phyloP scores from a whole-genome alignment of 2,888 invertebrate genomes.

The Tinea pellionella region DNA sequence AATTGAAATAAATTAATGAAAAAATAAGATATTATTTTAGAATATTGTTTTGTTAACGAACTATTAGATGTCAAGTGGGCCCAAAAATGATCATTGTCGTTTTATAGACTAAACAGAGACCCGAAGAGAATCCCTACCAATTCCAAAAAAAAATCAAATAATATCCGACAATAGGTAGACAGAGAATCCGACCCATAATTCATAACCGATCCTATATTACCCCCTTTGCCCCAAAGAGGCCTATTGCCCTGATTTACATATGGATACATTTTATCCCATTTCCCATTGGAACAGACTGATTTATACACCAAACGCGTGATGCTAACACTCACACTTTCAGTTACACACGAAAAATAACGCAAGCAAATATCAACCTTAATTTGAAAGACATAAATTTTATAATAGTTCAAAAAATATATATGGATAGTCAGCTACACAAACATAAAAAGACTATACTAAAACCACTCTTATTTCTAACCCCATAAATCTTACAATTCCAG shows the following conservation, averaged over 20 bases:
- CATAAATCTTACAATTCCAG: too few relatives aligned
- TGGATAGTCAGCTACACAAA: too few relatives aligned
- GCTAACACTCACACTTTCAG: not conserved
- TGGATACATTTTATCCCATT: not conserved
- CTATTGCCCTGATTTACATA: constrained; percentile 10
- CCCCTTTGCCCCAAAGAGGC: constrained; percentile 12
- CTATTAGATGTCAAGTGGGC: too few relatives aligned
- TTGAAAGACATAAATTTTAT: not conserved
- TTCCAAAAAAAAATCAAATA: not conserved
- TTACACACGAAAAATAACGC: not conserved
- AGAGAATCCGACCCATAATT: not conserved
- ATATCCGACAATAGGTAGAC: not conserved
- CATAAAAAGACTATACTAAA: too few relatives aligned
- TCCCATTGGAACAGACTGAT: constrained; percentile 4
- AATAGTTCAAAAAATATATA: too few relatives aligned
- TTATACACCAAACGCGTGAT: constrained; percentile 3
- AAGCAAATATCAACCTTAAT: not conserved
- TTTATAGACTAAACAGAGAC: not conserved
- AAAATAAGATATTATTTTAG: too few relatives aligned
- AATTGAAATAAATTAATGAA: too few relatives aligned
- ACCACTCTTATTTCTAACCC: too few relatives aligned
- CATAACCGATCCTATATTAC: constrained; percentile 11
- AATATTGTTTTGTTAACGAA: too few relatives aligned
- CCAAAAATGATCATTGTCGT: too few relatives aligned
- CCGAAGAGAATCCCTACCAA: not conserved